Evolutionary conservation across 2,113 vertebrate species (phyloP).

Genomic region (Acrocephalus kingi): DNA sequence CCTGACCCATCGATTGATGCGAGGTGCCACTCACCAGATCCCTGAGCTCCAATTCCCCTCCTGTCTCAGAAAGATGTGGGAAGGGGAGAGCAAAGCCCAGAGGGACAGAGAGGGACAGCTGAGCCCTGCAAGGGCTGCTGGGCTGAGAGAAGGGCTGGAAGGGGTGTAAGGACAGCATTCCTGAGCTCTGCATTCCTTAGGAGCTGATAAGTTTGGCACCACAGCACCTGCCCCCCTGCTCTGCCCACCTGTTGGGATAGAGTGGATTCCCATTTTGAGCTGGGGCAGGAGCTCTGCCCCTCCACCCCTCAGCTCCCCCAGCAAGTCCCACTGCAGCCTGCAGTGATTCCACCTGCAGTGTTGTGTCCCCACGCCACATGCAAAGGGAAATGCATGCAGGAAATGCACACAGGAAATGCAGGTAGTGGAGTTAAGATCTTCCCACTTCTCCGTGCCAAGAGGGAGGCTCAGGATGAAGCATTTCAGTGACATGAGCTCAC

Average conservation of each 20-base stretch:
- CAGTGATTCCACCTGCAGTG: not conserved
- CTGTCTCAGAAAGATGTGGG: not conserved
- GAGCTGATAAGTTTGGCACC: not conserved
- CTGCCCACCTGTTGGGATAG: not conserved
- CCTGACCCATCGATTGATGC: not conserved
- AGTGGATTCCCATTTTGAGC: not conserved
- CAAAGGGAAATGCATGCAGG: not conserved
- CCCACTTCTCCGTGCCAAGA: rapidly evolving
- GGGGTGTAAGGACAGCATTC: not conserved
- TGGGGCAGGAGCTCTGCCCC: not conserved
- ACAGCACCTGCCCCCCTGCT: not conserved
- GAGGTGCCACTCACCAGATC: not conserved
- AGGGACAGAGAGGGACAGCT: not conserved
- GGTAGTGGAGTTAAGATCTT: too few species aligned
- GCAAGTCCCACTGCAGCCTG: not conserved
- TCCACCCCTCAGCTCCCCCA: not conserved
- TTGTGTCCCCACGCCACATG: rapidly evolving
- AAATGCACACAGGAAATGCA: not conserved
- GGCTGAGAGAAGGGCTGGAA: not conserved
- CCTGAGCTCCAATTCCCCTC: not conserved
- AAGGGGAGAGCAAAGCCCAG: not conserved
- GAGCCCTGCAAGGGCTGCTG: not conserved
- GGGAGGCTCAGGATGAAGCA: not conserved
- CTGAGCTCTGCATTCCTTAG: not conserved
- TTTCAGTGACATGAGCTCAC: not conserved